Evolutionary conservation across 1,140 invertebrate species (phyloP).

Genomic region (Drosophila rufa): DNA sequence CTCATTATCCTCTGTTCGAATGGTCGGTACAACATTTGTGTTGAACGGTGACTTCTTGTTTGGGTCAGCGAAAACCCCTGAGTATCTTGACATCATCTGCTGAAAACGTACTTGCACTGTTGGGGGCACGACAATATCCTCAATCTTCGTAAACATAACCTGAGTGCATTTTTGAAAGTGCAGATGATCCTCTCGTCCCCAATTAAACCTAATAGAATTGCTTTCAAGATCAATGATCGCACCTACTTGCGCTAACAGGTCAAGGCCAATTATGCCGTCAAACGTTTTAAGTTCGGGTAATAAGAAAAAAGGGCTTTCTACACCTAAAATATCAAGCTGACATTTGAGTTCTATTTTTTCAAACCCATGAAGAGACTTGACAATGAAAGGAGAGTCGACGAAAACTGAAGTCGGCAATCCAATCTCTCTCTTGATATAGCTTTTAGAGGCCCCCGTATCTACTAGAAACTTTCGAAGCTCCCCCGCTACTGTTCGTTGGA

Average conservation of each 20-base stretch:
- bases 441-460: constrained; percentile 5
- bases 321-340: neutral
- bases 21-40: too few relatives aligned
- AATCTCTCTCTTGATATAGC: constrained; percentile 4
- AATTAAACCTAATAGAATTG: constrained; percentile 6
- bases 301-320: neutral
- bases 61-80: too few relatives aligned
- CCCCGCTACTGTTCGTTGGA: neutral
- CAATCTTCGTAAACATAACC: too few relatives aligned
- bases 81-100: too few relatives aligned
- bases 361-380: constrained; percentile 10
- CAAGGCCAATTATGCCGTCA: constrained; percentile 5
- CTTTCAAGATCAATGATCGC: constrained; percentile 9
- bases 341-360: constrained; percentile 12
- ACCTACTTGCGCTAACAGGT: constrained; percentile 8
- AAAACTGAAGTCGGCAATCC: neutral
- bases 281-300: too few relatives aligned
- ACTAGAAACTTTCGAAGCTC: neutral
- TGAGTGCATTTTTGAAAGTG: too few relatives aligned
- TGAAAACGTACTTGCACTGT: too few relatives aligned
- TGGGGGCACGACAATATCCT: too few relatives aligned
- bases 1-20: neutral
- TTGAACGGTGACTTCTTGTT: too few relatives aligned
- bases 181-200: too few relatives aligned
- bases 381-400: constrained; percentile 1